phyloP scores from a whole-genome alignment of 2,888 invertebrate species.

The Rhorus exstirpatorius region DNA sequence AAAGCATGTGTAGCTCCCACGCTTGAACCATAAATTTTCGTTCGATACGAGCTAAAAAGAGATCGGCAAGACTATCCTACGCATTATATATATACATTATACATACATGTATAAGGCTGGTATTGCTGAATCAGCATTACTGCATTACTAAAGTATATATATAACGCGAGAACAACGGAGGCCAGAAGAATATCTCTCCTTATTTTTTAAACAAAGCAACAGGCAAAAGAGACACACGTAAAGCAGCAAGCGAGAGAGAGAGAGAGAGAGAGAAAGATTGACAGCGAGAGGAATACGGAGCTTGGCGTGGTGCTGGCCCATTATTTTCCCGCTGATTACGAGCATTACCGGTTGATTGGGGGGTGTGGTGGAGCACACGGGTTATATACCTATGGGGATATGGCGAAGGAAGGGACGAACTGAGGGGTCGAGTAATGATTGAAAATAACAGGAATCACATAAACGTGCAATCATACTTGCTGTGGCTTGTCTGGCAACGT shows the following conservation, averaged over 20 bases:
- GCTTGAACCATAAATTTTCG: slow-evolving; percentile 49
- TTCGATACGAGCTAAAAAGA: slow-evolving; percentile 28
- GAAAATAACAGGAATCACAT: slow-evolving; percentile 85
- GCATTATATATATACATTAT: slow-evolving; percentile 2
- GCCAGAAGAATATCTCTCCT: slow-evolving; percentile 1
- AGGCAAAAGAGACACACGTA: slow-evolving; percentile 47
- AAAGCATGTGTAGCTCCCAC: slow-evolving; percentile 32
- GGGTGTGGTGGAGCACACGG: slow-evolving; percentile 63
- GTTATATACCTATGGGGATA: slow-evolving; percentile 36
- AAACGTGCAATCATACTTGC: slow-evolving; percentile 82
- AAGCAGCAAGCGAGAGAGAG: slow-evolving; percentile 28
- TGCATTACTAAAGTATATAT: slow-evolving; percentile 24
- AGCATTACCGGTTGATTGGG: slow-evolving; percentile 77
- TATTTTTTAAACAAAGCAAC: slow-evolving; percentile 59
- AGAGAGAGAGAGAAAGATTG: slow-evolving; percentile 20
- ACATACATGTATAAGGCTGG: not conserved
- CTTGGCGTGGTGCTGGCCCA: slow-evolving; percentile 69
- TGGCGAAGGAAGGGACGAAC: slow-evolving; percentile 62
- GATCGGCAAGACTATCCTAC: slow-evolving; percentile 1
- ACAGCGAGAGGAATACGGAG: slow-evolving; percentile 15
- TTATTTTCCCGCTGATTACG: slow-evolving; percentile 80
- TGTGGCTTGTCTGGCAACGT: slow-evolving; percentile 66
- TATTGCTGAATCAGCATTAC: slow-evolving; percentile 25
- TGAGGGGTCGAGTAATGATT: slow-evolving; percentile 80
- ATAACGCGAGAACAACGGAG: slow-evolving; percentile 16